Conservation (phyloP, 1,140 invertebrate genomes). For the Drosophila burlai region DNA sequence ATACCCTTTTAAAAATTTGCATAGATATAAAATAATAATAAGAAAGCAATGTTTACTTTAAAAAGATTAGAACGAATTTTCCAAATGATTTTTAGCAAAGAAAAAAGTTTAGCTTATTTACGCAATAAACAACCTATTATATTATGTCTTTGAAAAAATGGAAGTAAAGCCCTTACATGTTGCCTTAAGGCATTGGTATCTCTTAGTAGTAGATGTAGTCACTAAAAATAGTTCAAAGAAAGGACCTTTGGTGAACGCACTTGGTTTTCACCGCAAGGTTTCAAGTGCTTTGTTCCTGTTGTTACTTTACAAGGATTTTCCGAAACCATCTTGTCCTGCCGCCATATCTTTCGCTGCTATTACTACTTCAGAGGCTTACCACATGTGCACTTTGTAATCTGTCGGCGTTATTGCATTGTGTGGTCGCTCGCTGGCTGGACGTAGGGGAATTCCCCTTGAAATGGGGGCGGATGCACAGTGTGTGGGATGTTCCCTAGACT, state of each 20-base stretch:
- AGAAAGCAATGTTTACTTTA: not conserved
- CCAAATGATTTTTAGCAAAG: not conserved
- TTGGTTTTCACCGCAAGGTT: constrained; percentile 46
- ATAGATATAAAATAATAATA: no score
- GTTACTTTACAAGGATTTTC: constrained; percentile 69
- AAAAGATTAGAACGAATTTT: no score
- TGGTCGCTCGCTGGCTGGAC: constrained; percentile 11
- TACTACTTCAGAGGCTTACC: constrained; percentile 76
- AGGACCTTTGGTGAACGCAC: constrained; percentile 2
- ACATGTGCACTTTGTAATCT: constrained; percentile 84
- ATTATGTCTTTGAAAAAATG: no score
- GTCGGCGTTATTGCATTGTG: constrained; percentile 81
- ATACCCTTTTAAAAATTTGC: not conserved
- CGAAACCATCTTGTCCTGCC: constrained; percentile 28
- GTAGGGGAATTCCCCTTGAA: not conserved
- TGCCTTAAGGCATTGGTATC: not conserved
- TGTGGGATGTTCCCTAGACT: constrained; percentile 43
- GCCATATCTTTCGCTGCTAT: constrained; percentile 41
- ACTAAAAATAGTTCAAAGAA: not conserved
- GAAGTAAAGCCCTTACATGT: no score
- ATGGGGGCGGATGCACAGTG: not conserved
- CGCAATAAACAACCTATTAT: no score
- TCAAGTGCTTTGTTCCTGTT: constrained; percentile 42
- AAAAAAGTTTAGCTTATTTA: not conserved
- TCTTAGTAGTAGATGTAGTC: not conserved